Evolutionary conservation across 2,888 invertebrate species (phyloP).

Genomic region (Cantharis lateralis): DNA sequence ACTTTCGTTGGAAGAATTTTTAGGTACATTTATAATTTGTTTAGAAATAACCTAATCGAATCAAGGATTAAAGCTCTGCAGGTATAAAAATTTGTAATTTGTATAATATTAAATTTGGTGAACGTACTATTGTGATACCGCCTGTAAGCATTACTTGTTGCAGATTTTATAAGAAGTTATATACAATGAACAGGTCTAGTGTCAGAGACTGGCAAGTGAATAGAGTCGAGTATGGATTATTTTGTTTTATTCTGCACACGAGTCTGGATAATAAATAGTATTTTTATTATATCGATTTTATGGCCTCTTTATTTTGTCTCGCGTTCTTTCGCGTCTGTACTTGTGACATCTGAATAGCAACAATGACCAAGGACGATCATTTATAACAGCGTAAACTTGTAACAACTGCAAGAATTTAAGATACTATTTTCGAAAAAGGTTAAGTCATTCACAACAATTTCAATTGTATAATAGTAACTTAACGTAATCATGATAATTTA

Average conservation of each 20-base stretch:
- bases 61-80: neutral
- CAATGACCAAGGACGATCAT: slow-evolving; percentile 50
- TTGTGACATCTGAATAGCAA: slow-evolving; percentile 51
- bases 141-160: neutral
- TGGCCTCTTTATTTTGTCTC: slow-evolving; percentile 51
- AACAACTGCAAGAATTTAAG: slow-evolving; percentile 22
- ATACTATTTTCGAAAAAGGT: slow-evolving; percentile 21
- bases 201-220: slow-evolving; percentile 16
- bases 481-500: neutral
- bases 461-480: neutral
- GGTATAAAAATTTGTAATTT: neutral
- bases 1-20: neutral
- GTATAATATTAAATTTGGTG: neutral
- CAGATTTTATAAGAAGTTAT: neutral
- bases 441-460: slow-evolving; percentile 13
- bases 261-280: slow-evolving; percentile 48
- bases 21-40: neutral
- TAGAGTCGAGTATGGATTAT: slow-evolving; percentile 29
- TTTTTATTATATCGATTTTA: slow-evolving; percentile 52
- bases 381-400: slow-evolving; percentile 36
- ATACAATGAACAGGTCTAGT: slow-evolving; percentile 25
- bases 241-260: slow-evolving; percentile 46
- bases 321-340: slow-evolving; percentile 40
- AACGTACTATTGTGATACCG: neutral
- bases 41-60: neutral